Evolutionary conservation across 2,797 vertebrate species (phyloP), one percentile per base, ranked within the genome.

Genomic region (Semaprochilodus insignis): DNA sequence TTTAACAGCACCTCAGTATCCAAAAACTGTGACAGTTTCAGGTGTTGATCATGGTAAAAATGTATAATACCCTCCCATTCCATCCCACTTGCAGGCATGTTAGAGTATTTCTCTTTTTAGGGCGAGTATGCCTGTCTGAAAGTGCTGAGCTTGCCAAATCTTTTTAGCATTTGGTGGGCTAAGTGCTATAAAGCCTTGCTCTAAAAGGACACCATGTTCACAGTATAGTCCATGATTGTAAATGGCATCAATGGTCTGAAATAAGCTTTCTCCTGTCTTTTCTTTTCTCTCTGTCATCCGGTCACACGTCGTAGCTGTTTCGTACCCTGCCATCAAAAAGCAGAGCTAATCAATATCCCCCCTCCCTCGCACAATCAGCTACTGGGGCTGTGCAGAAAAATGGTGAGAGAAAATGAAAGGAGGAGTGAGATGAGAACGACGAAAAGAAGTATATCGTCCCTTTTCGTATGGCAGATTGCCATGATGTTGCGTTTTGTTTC

Each of bases 341-440:
- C 83, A 89, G 84, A 86, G 80, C 87, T 90, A 91, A 94, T 95
- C 93, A 90, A 94, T 94, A 93, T 84, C 86, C 84, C 90, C 89
- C 90, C 88, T 87, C 66, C 75, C 77, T 88, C 40, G 87, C 88
- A 91, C 90, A 92, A 91, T 92, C 91, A 91, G 85, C 91, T 86
- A 88, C 78, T 73, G 88, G 83, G 89, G 91, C 71, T 55, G 84
- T 51, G 59, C 86, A 87, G 88, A 91, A 91, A 92, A 90, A 88
- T 91, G 85, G 83, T 80, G 80, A 80, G 81, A 55, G 81, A 88
- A 48, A 48, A 89, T 87, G 78, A 88, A 87, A 85, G 67, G 72
- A 74, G 71, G 69, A 70, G 72, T 57, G 27, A 73, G 54, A 67
- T 74, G 74, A 69, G 36, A 70, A 54, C 36, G 69, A 78, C 5